phyloP scores from a whole-genome alignment of 2,113 vertebrate species.

The Formicarius rufipectus region DNA sequence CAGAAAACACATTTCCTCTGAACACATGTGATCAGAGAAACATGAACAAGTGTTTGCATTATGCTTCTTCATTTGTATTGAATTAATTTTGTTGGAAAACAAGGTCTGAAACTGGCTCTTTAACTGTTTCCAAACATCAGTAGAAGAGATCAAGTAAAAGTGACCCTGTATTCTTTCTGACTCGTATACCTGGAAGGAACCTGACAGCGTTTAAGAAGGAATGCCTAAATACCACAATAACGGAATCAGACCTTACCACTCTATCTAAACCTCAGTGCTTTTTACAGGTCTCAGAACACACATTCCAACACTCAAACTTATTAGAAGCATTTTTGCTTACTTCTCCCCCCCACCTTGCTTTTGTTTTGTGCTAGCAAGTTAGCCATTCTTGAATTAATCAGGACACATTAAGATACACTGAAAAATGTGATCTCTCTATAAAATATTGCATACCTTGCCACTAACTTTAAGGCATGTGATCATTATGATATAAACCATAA shows the following conservation, averaged over 20 bases:
- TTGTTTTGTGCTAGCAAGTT: background rate
- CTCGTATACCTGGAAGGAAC: background rate
- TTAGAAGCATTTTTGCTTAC: accelerated
- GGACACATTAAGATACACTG: background rate
- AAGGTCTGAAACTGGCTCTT: background rate
- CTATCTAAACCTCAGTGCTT: background rate
- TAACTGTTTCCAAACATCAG: background rate
- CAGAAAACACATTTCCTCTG: slow-evolving; percentile 36
- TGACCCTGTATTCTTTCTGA: accelerated
- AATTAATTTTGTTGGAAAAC: background rate
- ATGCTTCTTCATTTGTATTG: background rate
- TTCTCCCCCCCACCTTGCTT: background rate
- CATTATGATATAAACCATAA: background rate
- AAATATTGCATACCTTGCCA: background rate
- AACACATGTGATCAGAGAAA: background rate
- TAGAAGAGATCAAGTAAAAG: background rate
- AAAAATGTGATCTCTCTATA: background rate
- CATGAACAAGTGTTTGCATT: background rate
- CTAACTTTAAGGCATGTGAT: background rate
- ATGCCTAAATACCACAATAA: background rate
- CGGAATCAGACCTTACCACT: background rate
- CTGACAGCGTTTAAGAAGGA: background rate
- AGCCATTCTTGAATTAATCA: background rate
- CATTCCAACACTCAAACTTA: background rate
- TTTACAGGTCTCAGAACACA: background rate